Base-by-base conservation (phyloP, 2,888 invertebrate genomes). In the Meganola albula region DNA sequence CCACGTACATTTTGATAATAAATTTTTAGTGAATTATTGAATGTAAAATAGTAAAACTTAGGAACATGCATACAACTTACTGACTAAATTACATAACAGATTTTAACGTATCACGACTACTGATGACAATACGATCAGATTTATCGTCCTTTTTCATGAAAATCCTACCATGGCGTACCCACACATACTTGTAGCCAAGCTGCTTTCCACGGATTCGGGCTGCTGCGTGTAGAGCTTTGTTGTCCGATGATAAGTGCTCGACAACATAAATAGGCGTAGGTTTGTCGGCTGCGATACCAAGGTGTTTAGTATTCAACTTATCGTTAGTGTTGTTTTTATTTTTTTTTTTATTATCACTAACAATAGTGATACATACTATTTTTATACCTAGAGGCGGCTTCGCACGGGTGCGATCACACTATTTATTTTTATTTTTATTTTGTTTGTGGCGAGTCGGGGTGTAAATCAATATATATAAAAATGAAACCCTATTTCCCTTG, bases 1-100 rank as follows among this genome's bases (percentile, higher is more conserved):
- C 31, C 31, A 9, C 31, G 14, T 2, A n/a, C n/a, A 16, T 31
- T 31, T 12, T 24, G 24, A 9, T 32, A 32, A 26, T 26, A 32
- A 20, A 25, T 32, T 3, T 22, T 20, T 7, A 32, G 11, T n/a
- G n/a, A n/a, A 13, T 3, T 4, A 12, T 2, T n/a, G 24, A 23
- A 30, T 23, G 23, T 18, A 16, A 2, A 3, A 2, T 8, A 12
- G 12, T 24, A 1, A 24, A n/a, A n/a, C n/a, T n/a, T n/a, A n/a
- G n/a, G n/a, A 2, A 22, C 7, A 4, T 22, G 22, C 10, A 10
- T 10, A n/a, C 4, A 22, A 10, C 3, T 10, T 10, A 9, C 2
- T n/a, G n/a, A 27, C 10, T 20, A 27, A 11, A 6, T 12, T 27
- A n/a, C 1, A 7, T 10, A 12, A 29, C 7, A 7, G 4, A 5